Evolutionary conservation across 2,113 vertebrate genomes (phyloP).

Genomic region (Choloepus hoffmanni): DNA sequence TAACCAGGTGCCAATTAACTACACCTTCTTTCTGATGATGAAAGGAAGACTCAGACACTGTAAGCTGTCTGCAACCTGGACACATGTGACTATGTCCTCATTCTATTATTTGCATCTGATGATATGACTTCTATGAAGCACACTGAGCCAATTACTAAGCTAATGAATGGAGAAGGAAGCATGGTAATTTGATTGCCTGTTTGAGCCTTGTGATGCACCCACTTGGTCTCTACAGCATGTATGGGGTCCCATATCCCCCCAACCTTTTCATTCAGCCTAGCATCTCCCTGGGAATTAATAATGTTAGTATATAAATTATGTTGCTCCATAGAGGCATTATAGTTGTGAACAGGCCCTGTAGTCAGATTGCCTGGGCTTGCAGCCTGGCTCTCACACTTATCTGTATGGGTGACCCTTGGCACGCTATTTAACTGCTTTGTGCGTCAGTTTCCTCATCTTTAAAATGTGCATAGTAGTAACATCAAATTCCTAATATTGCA

Average conservation of each 20-base stretch:
- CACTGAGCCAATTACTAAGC: background rate
- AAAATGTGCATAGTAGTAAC: background rate
- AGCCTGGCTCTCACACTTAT: background rate
- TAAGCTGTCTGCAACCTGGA: background rate
- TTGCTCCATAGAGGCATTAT: background rate
- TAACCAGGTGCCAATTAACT: background rate
- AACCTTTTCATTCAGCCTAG: background rate
- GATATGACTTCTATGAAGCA: background rate
- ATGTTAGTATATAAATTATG: background rate
- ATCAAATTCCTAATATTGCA: background rate
- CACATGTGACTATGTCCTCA: background rate
- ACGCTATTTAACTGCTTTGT: background rate
- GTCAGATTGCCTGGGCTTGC: background rate
- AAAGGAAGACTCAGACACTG: background rate
- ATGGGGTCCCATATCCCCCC: background rate
- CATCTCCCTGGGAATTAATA: background rate
- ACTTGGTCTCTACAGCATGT: background rate
- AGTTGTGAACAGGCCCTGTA: background rate
- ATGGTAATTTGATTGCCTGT: background rate
- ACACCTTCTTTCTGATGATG: background rate
- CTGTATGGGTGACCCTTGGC: accelerated
- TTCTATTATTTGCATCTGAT: background rate
- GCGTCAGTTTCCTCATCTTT: background rate
- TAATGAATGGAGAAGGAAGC: background rate
- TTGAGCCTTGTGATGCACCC: background rate